phyloP scores from a whole-genome alignment of 2,888 invertebrate genomes.

The Auanema freiburgensis region DNA sequence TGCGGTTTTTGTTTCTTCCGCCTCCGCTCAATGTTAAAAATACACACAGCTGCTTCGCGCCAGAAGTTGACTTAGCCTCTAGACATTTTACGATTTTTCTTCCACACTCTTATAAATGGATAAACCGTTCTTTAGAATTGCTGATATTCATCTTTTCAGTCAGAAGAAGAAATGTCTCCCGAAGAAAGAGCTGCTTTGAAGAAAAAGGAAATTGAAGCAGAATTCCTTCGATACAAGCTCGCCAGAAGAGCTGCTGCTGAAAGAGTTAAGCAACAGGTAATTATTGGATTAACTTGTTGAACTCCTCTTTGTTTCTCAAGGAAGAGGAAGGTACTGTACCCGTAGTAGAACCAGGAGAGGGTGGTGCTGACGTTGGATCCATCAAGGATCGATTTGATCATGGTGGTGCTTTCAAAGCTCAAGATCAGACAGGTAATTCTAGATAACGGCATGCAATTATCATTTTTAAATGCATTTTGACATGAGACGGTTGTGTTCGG shows the following conservation, averaged over 20 bases:
- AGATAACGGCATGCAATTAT: background rate
- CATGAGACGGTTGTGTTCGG: background rate
- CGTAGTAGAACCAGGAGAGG: constrained; percentile 19
- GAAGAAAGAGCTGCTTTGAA: constrained; percentile 60
- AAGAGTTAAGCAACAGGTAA: constrained; percentile 23
- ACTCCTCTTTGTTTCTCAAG: background rate
- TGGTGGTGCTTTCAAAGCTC: constrained; percentile 38
- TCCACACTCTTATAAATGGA: background rate
- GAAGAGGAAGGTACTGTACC: constrained; percentile 15
- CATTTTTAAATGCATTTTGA: background rate
- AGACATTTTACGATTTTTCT: too few relatives aligned
- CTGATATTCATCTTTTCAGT: constrained; percentile 11
- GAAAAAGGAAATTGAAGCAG: constrained; percentile 62
- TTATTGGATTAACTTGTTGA: background rate
- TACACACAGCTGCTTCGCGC: too few relatives aligned
- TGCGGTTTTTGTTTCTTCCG: too few relatives aligned
- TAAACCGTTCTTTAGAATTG: background rate
- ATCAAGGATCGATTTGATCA: constrained; percentile 52
- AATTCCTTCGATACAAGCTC: constrained; percentile 60
- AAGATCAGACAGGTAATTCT: constrained; percentile 13
- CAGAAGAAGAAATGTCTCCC: constrained; percentile 57
- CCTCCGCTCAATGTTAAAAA: too few relatives aligned
- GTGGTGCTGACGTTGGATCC: constrained; percentile 39
- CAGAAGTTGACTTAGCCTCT: too few relatives aligned
- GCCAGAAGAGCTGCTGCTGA: constrained; percentile 56